Conservation (phyloP, 2,797 vertebrate species). For the Coluber constrictor region DNA sequence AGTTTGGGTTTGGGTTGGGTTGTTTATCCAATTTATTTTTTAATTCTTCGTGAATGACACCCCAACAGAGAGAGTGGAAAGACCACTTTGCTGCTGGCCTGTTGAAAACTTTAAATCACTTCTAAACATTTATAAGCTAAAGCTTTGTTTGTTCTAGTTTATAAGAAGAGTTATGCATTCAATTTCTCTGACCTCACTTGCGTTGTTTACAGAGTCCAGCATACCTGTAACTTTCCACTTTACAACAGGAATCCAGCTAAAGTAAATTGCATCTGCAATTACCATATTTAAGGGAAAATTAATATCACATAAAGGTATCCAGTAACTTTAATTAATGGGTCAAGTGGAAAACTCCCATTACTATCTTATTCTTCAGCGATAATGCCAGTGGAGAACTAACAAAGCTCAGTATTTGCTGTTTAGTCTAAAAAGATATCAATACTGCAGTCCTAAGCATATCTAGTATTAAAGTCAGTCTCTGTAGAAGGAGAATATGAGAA, state of each 20-base stretch:
- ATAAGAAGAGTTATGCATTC: constrained; percentile 64
- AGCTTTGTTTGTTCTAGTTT: constrained; percentile 64
- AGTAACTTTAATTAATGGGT: not conserved
- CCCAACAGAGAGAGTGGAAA: constrained; percentile 21
- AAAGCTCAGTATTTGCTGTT: not conserved
- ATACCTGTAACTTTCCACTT: constrained; percentile 76
- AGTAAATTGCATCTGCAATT: not conserved
- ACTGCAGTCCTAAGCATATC: not conserved
- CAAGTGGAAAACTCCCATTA: not conserved
- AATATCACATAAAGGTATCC: not conserved
- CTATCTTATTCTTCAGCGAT: not conserved
- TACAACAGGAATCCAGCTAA: constrained; percentile 14
- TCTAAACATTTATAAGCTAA: constrained; percentile 64
- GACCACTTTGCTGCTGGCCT: constrained; percentile 32
- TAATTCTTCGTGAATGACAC: constrained; percentile 28
- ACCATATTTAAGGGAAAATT: not conserved
- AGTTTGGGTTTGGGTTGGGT: not conserved
- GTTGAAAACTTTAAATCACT: constrained; percentile 54
- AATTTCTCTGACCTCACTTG: constrained; percentile 64
- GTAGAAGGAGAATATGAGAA: not conserved
- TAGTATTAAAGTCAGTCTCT: not conserved
- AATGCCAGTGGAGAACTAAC: not conserved
- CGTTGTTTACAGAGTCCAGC: constrained; percentile 54
- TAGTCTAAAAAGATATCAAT: not conserved
- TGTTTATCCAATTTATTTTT: constrained; percentile 34